These are phyloP conservation scores for Zapus hudsonius DNA, from an alignment of 2,113 vertebrate genomes.

Conservation along the genomic window DNA sequence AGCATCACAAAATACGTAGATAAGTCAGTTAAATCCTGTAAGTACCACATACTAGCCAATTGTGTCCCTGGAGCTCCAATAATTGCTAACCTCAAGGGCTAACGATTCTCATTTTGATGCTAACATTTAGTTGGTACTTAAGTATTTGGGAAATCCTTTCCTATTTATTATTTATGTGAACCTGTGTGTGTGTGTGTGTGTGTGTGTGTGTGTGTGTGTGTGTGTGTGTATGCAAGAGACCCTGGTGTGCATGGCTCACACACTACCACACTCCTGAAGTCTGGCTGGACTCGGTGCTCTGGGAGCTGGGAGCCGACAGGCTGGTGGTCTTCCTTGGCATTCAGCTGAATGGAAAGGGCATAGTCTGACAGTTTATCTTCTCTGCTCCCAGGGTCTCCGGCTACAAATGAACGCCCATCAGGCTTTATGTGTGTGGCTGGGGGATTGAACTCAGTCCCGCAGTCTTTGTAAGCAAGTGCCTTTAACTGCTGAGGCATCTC, in stretches of 20 bases:
- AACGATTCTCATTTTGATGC: background rate
- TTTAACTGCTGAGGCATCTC: too few relatives aligned
- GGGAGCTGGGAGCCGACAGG: too few relatives aligned
- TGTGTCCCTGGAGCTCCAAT: too few relatives aligned
- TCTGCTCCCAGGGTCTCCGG: background rate
- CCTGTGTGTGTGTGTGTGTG: too few relatives aligned
- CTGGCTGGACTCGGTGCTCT: background rate
- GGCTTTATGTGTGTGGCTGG: too few relatives aligned
- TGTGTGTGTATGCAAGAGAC: too few relatives aligned
- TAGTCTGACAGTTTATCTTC: background rate
- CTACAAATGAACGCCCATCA: too few relatives aligned
- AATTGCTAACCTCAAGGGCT: background rate
- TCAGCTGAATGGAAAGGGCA: background rate
- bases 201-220: too few relatives aligned
- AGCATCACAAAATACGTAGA: background rate
- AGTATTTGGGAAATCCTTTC: slow-evolving; percentile 31
- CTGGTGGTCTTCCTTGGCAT: background rate
- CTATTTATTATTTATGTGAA: background rate
- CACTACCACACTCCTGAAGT: background rate
- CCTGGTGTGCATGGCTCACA: too few relatives aligned
- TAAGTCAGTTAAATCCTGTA: background rate
- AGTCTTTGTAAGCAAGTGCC: too few relatives aligned
- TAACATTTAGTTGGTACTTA: background rate
- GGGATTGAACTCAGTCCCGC: too few relatives aligned
- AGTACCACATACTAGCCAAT: too few relatives aligned